phyloP scores from a whole-genome alignment of 2,797 vertebrate species.

The Betta splendens region DNA sequence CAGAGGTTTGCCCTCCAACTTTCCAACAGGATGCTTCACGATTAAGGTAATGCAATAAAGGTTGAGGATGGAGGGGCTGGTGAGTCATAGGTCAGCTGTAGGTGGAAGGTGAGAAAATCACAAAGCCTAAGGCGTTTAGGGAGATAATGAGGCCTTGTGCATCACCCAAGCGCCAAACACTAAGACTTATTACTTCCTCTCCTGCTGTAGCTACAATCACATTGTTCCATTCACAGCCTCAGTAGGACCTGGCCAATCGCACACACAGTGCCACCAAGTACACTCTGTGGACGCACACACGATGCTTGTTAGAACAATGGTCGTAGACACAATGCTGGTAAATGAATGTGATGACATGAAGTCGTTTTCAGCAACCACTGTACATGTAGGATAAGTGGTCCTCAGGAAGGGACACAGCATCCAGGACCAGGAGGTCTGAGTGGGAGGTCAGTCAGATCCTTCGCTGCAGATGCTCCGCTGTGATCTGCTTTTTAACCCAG shows the following conservation, averaged over 20 bases:
- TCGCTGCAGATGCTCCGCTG: slow-evolving; percentile 1
- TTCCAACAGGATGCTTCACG: slow-evolving; percentile 57
- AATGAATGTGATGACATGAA: not conserved
- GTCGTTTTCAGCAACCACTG: too few relatives aligned
- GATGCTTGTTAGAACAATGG: too few relatives aligned
- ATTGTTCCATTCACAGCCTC: slow-evolving; percentile 64
- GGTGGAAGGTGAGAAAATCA: slow-evolving; percentile 80
- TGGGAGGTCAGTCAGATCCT: slow-evolving; percentile 32
- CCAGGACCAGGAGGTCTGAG: not conserved
- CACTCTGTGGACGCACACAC: slow-evolving; percentile 3
- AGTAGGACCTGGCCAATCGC: slow-evolving; percentile 38
- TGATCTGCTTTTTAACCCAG: slow-evolving; percentile 45
- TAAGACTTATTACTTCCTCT: slow-evolving; percentile 82
- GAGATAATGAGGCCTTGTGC: slow-evolving; percentile 79
- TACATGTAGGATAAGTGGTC: too few relatives aligned
- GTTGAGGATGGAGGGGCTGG: slow-evolving; percentile 73
- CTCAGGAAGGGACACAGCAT: too few relatives aligned
- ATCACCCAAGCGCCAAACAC: slow-evolving; percentile 78
- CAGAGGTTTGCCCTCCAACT: slow-evolving; percentile 62
- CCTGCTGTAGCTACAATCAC: slow-evolving; percentile 69
- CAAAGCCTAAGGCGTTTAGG: slow-evolving; percentile 77
- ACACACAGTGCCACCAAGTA: slow-evolving; percentile 18
- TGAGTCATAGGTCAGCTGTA: slow-evolving; percentile 84
- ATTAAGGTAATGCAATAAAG: slow-evolving; percentile 81
- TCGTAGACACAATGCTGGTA: too few relatives aligned